Base-by-base conservation (phyloP, 2,888 invertebrate species). In the Slavum lentiscoides region DNA sequence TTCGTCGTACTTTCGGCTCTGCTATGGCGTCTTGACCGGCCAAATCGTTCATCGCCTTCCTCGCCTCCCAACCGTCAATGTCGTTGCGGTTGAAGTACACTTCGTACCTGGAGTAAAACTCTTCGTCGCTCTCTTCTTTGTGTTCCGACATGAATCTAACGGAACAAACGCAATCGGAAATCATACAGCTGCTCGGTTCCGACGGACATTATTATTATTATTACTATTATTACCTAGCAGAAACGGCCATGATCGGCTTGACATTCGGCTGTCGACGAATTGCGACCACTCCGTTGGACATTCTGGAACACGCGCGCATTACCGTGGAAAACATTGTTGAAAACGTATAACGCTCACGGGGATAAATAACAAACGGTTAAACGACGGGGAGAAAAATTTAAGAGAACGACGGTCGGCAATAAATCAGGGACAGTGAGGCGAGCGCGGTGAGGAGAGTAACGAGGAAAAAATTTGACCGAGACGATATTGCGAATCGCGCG, bases 11-110 rank as follows among this genome's bases (percentile, higher is more conserved):
- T 86, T 89, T 91, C 83, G 98, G 97, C 86, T 97, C 97, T 0
- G 98, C 97, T 13, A 98, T 91, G 85, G 94, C 88, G 89, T 98
- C 98, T 91, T 94, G 92, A 87, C 87, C 86, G 74, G 86, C 85
- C 84, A 96, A 88, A 86, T 95, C 95, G 85, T 93, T 95, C 92
- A 96, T 93, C 7, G 92, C 96, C 86, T 95, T 94, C 82, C 97
- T 92, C 84, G 96, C 89, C 88, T 97, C 96, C 98, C 97, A 98
- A 75, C 93, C 93, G 87, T 97, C 97, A 86, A 97, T 94, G 85
- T 96, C 94, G 83, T 90, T 88, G 82, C 94, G 91, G 87, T 91
- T 93, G 89, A 97, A 96, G 88, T 90, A 97, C 66, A 91, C 89
- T 86, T 92, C 93, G 86, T 93, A 96, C 86, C 91, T 91, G 84